Base-by-base conservation (phyloP, 2,888 invertebrate genomes). In the Panorpa germanica region DNA sequence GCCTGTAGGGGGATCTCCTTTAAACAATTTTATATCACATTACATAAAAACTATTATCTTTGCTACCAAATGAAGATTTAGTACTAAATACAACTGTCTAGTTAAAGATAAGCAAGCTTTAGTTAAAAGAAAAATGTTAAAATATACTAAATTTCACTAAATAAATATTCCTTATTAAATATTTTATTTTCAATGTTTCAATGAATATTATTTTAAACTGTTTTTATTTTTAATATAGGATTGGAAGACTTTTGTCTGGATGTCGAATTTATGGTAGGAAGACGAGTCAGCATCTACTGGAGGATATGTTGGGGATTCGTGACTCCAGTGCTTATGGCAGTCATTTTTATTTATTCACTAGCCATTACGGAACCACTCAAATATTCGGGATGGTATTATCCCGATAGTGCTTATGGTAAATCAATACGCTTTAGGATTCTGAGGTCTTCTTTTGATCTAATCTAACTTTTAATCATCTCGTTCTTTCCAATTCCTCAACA, bases 191-290 rank as follows among this genome's bases (percentile, higher is more conserved):
- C 22, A 28, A 29, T 30, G 8, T 32, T 24, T 23, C 10, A n/a
- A n/a, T n/a, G n/a, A n/a, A n/a, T 28, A 18, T 23, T 13, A 31
- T 11, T 17, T 5, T 27, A 5, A 25, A 25, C 11, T 12, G 16
- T 25, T 13, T 9, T 24, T 21, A 16, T 5, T 20, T n/a, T 11
- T 8, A 22, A 9, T 23, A 11, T 35, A 64, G 68, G 70, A 3
- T 39, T 71, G 19, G 59, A 63, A 34, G 68, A 71, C 38, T 59
- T 75, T 38, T 62, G 70, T 38, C 52, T 61, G 28, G 83, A 83
- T 44, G 53, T 81, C 22, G 75, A 81, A 45, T 83, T 70, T 47
- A 83, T 83, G 82, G 50, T 75, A 40, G 65, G 69, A 13, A 57
- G 55, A 11, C 64, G 63, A 44, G 70, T 49, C 1, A 63, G 70